Base-by-base conservation (phyloP, 2,888 invertebrate species). In the Polyommatus iphigenia region DNA sequence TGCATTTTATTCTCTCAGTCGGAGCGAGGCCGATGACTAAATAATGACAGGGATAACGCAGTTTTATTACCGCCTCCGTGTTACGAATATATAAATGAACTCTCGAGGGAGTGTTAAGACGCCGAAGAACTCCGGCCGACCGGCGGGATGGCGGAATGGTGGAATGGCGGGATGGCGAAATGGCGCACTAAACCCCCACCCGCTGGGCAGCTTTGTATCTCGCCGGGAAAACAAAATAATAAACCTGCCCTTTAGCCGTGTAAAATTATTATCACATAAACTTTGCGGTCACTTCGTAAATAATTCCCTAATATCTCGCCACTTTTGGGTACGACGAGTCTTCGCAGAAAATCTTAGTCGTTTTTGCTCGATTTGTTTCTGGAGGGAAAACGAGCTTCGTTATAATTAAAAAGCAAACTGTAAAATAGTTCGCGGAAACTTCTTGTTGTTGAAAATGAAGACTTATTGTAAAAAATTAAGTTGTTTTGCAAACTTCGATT, bases 21-120 rank as follows among this genome's bases (percentile, higher is more conserved):
- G 84, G 85, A 87, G 83, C 84, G 84, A 84, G 89, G 88, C 88
- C 85, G 93, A 93, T 94, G 93, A 93, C 94, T 94, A 93, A 94
- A 92, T 93, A 93, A 94, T 93, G 93, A 93, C 92, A 87, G 86
- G 92, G 90, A 92, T 94, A 93, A 94, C 93, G 91, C 93, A 90
- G 91, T 91, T 94, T 94, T 94, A 93, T 92, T 91, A 90, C 93
- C 86, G 88, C 85, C 90, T 91, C 89, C 93, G 93, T 91, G 93
- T 91, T 91, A 90, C 90, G 93, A 93, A 93, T 94, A 93, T 91
- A 93, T 92, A 94, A 93, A 93, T 93, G 90, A 91, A 94, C 89
- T 85, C 94, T 89, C 93, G 75, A 86, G 93, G 93, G 93, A 91
- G 93, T 93, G 93, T 92, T 94, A 93, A 92, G 90, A 92, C 88